Conservation (phyloP, 1,140 invertebrate genomes). For the Brachystomella parvula region DNA sequence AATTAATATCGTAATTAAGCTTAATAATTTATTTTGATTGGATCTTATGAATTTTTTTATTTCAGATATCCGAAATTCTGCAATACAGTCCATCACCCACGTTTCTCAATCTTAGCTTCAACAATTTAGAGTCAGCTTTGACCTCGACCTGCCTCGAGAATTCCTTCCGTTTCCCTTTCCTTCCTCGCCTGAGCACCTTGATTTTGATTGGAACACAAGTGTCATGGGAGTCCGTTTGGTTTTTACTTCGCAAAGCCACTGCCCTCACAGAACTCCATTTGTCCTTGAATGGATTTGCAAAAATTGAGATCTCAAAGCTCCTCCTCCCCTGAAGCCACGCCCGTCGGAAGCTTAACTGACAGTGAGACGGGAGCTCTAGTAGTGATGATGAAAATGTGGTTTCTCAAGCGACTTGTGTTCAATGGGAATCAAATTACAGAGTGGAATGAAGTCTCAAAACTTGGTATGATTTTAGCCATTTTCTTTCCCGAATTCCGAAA, state of each 20-base stretch:
- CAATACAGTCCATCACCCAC: slow-evolving; percentile 75
- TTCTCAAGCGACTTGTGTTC: slow-evolving; percentile 39
- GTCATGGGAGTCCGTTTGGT: slow-evolving; percentile 70
- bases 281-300: slow-evolving; percentile 74
- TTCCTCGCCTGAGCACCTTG: slow-evolving; percentile 61
- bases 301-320: slow-evolving; percentile 52
- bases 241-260: slow-evolving; percentile 62
- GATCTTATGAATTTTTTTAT: slow-evolving; percentile 17
- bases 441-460: slow-evolving; percentile 72
- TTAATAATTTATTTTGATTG: background rate
- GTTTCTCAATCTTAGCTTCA: slow-evolving; percentile 86
- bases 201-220: slow-evolving; percentile 79
- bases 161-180: slow-evolving; percentile 39
- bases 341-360: slow-evolving; percentile 55
- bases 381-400: slow-evolving; percentile 35
- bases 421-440: slow-evolving; percentile 61
- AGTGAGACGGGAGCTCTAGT: slow-evolving; percentile 44
- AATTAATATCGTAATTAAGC: background rate
- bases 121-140: slow-evolving; percentile 56
- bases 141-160: slow-evolving; percentile 24
- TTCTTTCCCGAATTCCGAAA: background rate
- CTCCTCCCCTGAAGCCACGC: slow-evolving; percentile 33
- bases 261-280: slow-evolving; percentile 78
- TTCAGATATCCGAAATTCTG: slow-evolving; percentile 71
- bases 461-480: slow-evolving; percentile 49